Conservation (phyloP, 30 jellyfish, hydroid and myxozoan genomes). For the Chrysaora quinquecirrha region DNA sequence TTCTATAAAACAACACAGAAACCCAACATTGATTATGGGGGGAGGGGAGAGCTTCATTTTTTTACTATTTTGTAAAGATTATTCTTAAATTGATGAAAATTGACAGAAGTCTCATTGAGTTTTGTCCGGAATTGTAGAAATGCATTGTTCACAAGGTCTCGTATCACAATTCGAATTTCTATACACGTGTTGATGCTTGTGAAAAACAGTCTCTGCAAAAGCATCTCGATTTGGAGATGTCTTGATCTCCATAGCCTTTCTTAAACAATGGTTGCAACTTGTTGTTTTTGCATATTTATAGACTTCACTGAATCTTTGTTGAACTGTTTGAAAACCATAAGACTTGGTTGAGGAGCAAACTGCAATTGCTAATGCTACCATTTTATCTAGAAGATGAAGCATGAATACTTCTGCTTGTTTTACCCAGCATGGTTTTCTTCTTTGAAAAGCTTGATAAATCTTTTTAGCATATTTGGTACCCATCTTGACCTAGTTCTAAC, state of each 20-base stretch:
- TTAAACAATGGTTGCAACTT: conserved; percentile 20
- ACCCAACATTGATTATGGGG: no score
- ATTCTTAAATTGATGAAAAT: no score
- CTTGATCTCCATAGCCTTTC: neutral
- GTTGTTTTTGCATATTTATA: conserved; percentile 14
- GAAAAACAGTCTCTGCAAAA: conserved; percentile 37
- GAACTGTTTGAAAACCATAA: conserved; percentile 6
- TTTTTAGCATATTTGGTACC: conserved; percentile 8
- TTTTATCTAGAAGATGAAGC: conserved; percentile 5
- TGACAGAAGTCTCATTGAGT: no score
- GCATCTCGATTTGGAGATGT: conserved; percentile 17
- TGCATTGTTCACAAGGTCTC: conserved; percentile 30
- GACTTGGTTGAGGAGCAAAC: neutral
- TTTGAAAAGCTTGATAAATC: neutral
- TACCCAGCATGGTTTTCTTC: conserved; percentile 18
- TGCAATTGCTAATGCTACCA: neutral
- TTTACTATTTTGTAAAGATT: no score
- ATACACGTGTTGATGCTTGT: conserved; percentile 3
- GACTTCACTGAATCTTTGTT: conserved; percentile 10
- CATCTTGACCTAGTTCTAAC: conserved; percentile 20
- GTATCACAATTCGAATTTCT: conserved; percentile 30
- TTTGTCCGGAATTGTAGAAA: no score
- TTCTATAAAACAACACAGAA: no score
- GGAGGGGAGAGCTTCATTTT: no score
- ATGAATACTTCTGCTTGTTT: conserved; percentile 16